phyloP scores from a whole-genome alignment of 2,113 vertebrate genomes.

The Triplophysa rosa region DNA sequence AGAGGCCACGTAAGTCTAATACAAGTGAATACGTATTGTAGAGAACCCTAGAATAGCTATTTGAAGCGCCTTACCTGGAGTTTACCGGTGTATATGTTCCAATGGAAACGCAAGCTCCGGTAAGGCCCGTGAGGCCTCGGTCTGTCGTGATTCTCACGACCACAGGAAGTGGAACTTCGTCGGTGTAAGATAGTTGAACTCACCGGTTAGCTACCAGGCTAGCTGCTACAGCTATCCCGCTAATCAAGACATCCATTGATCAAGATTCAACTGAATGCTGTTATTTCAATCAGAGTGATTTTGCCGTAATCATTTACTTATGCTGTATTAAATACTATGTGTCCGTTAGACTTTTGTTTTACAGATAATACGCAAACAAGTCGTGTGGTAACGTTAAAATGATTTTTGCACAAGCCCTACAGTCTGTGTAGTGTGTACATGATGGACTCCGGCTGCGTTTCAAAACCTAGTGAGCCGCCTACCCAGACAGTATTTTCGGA shows the following conservation, averaged over 20 bases:
- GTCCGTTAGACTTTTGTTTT: background rate
- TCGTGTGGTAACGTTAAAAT: background rate
- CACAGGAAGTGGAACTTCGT: background rate
- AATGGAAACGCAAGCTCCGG: background rate
- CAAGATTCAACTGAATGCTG: background rate
- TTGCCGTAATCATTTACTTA: background rate
- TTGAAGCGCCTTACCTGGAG: background rate
- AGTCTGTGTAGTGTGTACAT: background rate
- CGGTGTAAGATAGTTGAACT: background rate
- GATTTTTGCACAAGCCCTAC: conserved; percentile 12
- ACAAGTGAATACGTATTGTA: background rate
- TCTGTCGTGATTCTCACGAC: background rate
- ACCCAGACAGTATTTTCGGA: conserved; percentile 4
- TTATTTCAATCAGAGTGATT: background rate
- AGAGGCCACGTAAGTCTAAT: background rate
- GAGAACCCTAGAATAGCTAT: background rate
- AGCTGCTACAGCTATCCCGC: background rate
- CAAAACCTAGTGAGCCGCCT: conserved; percentile 20
- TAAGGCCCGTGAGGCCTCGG: background rate
- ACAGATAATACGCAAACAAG: background rate
- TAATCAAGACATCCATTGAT: background rate
- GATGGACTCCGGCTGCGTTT: background rate
- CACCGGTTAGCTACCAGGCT: conserved; percentile 8
- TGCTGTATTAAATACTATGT: background rate
- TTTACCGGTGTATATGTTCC: background rate